phyloP scores from a whole-genome alignment of 2,888 invertebrate genomes.

The Ormyrus thymus region DNA sequence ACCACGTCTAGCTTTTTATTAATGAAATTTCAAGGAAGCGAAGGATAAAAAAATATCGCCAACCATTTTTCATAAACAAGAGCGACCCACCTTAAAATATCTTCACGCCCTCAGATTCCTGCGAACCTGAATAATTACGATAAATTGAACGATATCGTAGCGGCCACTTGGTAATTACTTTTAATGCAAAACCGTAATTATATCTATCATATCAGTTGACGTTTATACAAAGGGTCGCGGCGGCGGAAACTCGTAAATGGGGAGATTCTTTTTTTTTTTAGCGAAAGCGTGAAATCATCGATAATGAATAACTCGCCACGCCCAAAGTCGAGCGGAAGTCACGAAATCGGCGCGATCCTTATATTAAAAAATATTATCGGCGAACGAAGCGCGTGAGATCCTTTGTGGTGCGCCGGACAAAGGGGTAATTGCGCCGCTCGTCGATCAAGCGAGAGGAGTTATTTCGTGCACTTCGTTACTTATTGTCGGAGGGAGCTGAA shows the following conservation, averaged over 20 bases:
- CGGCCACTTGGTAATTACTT: slow-evolving; percentile 10
- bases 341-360: slow-evolving; percentile 38
- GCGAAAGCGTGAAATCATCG: slow-evolving; percentile 49
- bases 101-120: no score
- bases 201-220: slow-evolving; percentile 11
- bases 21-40: no score
- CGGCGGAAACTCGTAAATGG: slow-evolving; percentile 1
- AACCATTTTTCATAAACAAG: no score
- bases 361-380: slow-evolving; percentile 33
- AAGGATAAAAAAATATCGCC: no score
- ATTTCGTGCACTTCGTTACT: no score
- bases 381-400: background rate
- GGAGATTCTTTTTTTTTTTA: background rate
- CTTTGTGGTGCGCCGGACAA: background rate
- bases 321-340: slow-evolving; percentile 50
- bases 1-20: no score
- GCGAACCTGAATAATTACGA: background rate
- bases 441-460: no score
- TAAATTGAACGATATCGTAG: background rate
- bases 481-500: no score
- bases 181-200: slow-evolving; percentile 35
- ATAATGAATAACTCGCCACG: slow-evolving; percentile 45
- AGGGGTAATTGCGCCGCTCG: no score
- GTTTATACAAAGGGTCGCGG: background rate
- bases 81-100: no score